Conservation (phyloP, 2,113 vertebrate species). For the Zapus hudsonius region DNA sequence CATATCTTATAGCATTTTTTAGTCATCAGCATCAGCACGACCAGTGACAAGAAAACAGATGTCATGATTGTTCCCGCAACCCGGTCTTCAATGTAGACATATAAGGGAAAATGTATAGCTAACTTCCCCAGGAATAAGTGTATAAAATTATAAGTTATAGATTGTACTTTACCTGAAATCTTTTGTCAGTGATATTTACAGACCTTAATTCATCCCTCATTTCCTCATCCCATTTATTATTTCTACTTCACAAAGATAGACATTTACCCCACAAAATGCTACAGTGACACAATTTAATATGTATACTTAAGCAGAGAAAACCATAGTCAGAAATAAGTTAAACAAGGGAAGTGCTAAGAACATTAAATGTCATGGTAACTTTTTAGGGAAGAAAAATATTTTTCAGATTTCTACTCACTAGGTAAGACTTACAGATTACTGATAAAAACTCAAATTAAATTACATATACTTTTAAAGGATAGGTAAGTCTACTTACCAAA, state of each 20-base stretch:
- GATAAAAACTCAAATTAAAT: neutral
- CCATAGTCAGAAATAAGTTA: neutral
- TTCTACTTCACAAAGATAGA: neutral
- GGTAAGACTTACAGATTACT: neutral
- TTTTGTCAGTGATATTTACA: neutral
- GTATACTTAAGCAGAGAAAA: neutral
- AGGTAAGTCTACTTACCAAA: conserved; percentile 84
- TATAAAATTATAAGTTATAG: conserved; percentile 25
- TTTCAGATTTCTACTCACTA: conserved; percentile 24
- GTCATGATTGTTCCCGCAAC: neutral
- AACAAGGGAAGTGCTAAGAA: neutral
- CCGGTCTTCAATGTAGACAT: neutral
- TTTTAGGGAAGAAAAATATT: neutral
- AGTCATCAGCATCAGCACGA: neutral
- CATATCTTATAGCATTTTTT: neutral
- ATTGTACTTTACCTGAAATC: neutral
- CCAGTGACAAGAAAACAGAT: neutral
- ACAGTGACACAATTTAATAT: neutral
- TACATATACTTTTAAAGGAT: conserved; percentile 27
- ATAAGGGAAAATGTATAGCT: neutral
- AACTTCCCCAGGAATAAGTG: neutral
- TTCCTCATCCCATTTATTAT: neutral
- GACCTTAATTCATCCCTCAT: neutral
- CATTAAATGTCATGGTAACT: neutral
- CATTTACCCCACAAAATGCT: neutral